Conservation (phyloP, 1,140 invertebrate genomes). For the Argopecten irradians region DNA sequence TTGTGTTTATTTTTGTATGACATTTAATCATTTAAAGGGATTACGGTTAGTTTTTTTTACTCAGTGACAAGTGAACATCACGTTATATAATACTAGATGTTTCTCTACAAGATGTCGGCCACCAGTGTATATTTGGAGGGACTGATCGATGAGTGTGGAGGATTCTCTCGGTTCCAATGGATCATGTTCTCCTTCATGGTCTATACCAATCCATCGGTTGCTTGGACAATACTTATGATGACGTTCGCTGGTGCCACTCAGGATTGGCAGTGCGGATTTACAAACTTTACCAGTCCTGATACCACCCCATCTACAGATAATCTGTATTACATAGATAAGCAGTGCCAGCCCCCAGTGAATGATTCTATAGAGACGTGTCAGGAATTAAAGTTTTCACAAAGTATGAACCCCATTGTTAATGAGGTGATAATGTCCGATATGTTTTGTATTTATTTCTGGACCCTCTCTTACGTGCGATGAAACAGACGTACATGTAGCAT, state of each 20-base stretch:
- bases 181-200: slow-evolving; percentile 33
- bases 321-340: neutral
- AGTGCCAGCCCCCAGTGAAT: slow-evolving; percentile 6
- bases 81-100: neutral
- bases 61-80: neutral
- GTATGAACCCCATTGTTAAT: slow-evolving; percentile 32
- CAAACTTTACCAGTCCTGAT: neutral
- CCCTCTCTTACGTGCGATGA: no score
- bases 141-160: slow-evolving; percentile 45
- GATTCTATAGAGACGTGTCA: neutral
- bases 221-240: slow-evolving; percentile 57
- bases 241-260: slow-evolving; percentile 52
- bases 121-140: slow-evolving; percentile 39
- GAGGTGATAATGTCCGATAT: no score
- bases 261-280: slow-evolving; percentile 51
- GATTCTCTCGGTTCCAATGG: slow-evolving; percentile 44
- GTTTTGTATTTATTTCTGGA: neutral
- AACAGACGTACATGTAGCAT: no score
- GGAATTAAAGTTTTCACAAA: neutral
- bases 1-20: neutral
- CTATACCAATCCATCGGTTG: neutral
- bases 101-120: slow-evolving; percentile 24
- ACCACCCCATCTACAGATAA: neutral
- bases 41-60: no score
- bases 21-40: neutral